Evolutionary conservation across 2,797 vertebrate genomes (phyloP), one percentile per base, ranked within the genome.

Genomic region (Lepidocolaptes lacrymiger): DNA sequence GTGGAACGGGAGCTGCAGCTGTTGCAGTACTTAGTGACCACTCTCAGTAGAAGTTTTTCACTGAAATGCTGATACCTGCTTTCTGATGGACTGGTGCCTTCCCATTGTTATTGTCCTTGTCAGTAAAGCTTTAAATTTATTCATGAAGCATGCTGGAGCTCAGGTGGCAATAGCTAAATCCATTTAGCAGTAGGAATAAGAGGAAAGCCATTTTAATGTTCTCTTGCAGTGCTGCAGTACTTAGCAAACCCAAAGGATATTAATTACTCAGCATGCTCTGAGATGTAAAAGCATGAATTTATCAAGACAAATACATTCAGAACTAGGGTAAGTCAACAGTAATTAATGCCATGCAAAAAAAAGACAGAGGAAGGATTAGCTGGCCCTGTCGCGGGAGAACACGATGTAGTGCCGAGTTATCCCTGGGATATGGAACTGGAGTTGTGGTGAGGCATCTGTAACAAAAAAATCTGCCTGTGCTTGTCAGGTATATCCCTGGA

Each of bases 111-210:
- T 91, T 94, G 91, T 96, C 93, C 90, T 96, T 96, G 90, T 95
- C 91, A 91, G 89, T 93, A 93, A 87, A 68, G 96, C 89, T 96
- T 97, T 97, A 91, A 91, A 97, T 97, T 97, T 97, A 97, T 97
- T 98, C 97, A 97, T 97, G 96, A 95, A 96, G 95, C 93, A 85
- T 9, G 3, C 86, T 76, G 92, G 97, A 97, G 97, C 97, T 97
- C 98, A 97, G 97, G 96, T 97, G 97, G 97, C 95, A 90, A 73
- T 58, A 93, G 97, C 91, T 89, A 96, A 97, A 97, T 97, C 96
- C 93, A 95, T 97, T 98, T 97, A 97, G 97, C 95, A 92, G 95
- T 97, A 95, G 96, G 96, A 97, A 87, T 92, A 93, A 93, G 85
- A 96, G 89, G 93, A 92, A 97, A 97, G 93, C 94, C 96, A 95